Evolutionary conservation across 1,140 invertebrate species (phyloP).

Genomic region (Odontomachus brunneus): DNA sequence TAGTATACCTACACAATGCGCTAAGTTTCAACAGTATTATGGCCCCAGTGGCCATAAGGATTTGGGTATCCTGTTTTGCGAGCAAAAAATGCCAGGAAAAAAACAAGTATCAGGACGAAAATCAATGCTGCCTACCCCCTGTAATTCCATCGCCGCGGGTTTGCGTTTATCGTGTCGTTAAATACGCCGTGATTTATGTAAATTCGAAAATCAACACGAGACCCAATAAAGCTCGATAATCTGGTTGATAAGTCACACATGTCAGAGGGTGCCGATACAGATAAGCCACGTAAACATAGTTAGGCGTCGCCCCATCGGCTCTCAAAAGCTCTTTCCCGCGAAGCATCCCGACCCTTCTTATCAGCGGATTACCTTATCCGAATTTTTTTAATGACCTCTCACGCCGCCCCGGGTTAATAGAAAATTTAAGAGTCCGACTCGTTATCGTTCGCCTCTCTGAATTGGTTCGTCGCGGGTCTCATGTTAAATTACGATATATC

Average conservation of each 20-base stretch:
- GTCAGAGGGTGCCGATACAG: slow-evolving; percentile 53
- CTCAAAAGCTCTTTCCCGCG: slow-evolving; percentile 21
- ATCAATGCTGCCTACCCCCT: not conserved
- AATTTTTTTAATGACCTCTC: slow-evolving; percentile 62
- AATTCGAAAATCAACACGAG: slow-evolving; percentile 66
- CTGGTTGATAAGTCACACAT: slow-evolving; percentile 71
- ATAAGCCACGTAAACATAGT: slow-evolving; percentile 68
- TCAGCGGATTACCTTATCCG: slow-evolving; percentile 68
- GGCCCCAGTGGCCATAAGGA: too few relatives aligned
- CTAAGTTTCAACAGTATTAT: too few relatives aligned
- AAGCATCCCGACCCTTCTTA: slow-evolving; percentile 62
- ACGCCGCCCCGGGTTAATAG: slow-evolving; percentile 56
- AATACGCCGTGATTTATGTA: slow-evolving; percentile 66
- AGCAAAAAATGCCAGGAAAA: too few relatives aligned
- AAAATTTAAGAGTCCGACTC: slow-evolving; percentile 45
- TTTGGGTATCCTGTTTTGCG: too few relatives aligned
- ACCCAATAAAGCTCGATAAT: slow-evolving; percentile 73
- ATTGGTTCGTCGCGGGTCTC: slow-evolving; percentile 32
- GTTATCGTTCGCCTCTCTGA: slow-evolving; percentile 11
- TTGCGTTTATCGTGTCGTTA: slow-evolving; percentile 23
- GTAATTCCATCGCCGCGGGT: slow-evolving; percentile 2
- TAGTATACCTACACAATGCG: too few relatives aligned
- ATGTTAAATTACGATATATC: slow-evolving; percentile 37
- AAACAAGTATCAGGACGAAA: not conserved
- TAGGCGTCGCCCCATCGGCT: slow-evolving; percentile 16